Percentiles rank a stretch among this genome's conserved stretches.
Evolutionary conservation across 2,888 invertebrate species (phyloP).

Genomic region (Drosophila stalkeri): DNA sequence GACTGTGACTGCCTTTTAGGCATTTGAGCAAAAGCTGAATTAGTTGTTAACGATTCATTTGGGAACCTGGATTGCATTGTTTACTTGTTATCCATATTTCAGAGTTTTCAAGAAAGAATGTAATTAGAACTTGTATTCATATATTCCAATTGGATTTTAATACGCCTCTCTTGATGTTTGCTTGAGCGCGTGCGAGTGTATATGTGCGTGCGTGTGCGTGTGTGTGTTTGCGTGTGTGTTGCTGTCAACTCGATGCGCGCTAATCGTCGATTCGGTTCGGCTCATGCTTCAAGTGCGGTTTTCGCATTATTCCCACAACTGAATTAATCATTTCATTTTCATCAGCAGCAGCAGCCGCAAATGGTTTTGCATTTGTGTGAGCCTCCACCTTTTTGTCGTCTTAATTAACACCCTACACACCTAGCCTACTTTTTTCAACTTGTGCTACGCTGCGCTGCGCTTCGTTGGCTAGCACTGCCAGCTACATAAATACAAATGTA

Average conservation of each 20-base stretch:
- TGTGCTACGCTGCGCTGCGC: constrained; percentile 52
- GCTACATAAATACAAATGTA: constrained; percentile 25
- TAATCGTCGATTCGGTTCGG: constrained; percentile 43
- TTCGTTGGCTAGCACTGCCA: constrained; percentile 52
- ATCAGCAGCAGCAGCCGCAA: constrained; percentile 31
- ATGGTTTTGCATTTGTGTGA: constrained; percentile 40
- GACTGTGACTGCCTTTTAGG: constrained; percentile 51
- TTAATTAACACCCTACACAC: constrained; percentile 60
- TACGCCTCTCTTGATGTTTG: constrained; percentile 24
- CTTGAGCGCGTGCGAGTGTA: constrained; percentile 20
- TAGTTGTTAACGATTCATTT: constrained; percentile 34
- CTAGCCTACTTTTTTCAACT: constrained; percentile 47
- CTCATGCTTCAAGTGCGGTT: constrained; percentile 57
- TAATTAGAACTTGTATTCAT: constrained; percentile 9
- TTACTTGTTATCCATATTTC: constrained; percentile 1
- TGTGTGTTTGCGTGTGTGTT: constrained; percentile 10
- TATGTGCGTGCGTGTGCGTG: constrained; percentile 23
- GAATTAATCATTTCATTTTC: constrained; percentile 66
- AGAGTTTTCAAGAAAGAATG: constrained; percentile 4
- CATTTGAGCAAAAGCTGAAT: constrained; percentile 34
- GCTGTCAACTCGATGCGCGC: constrained; percentile 54
- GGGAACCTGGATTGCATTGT: constrained; percentile 6
- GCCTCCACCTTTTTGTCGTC: constrained; percentile 49
- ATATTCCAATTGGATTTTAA: constrained; percentile 43
- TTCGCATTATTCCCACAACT: constrained; percentile 55